Base-by-base conservation (phyloP, 2,888 invertebrate genomes). In the Parnassius glacialis region DNA sequence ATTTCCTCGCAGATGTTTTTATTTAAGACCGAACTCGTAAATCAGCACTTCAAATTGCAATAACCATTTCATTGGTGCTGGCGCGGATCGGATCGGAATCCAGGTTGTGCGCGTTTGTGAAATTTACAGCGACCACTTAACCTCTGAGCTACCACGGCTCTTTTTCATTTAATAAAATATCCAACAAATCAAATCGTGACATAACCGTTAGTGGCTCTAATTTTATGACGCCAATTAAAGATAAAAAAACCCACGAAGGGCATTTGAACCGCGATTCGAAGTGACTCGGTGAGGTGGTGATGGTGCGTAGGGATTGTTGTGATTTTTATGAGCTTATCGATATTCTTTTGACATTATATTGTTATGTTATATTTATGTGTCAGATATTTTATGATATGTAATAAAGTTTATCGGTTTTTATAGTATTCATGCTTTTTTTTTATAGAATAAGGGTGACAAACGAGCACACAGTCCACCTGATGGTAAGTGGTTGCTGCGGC, bases 281-380 rank as follows among this genome's bases (percentile, higher is more conserved):
- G 42, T n/a, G 62, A 50, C 59, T 34, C 13, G 55, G 52, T 55
- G n/a, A 52, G 47, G 62, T 62, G 51, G 41, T 41, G 20, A 47
- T 59, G 65, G 69, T 73, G 75, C 73, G 74, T 78, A 75, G 73
- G 73, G 66, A 74, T 80, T 74, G 75, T 74, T 74, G 75, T 68
- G 70, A 70, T 71, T 74, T 20, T 48, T 20, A 12, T 56, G 9
- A 16, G 68, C 61, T 51, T 73, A 73, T 79, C 77, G 76, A 78
- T 76, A 76, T 71, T 73, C 72, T 66, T 64, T 69, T 67, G 65
- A 65, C 70, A 68, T 67, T 67, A 67, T 62, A 61, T 60, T 67
- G 45, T 9, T 51, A 44, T 59, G 52, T 53, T 48, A 20, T 59
- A 42, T 48, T 10, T 48, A 47, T 9, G 48, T 45, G 45, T 11